Evolutionary conservation across 92 coral and sea anemone genomes (phyloP).

Genomic region (Blastomussa wellsi): DNA sequence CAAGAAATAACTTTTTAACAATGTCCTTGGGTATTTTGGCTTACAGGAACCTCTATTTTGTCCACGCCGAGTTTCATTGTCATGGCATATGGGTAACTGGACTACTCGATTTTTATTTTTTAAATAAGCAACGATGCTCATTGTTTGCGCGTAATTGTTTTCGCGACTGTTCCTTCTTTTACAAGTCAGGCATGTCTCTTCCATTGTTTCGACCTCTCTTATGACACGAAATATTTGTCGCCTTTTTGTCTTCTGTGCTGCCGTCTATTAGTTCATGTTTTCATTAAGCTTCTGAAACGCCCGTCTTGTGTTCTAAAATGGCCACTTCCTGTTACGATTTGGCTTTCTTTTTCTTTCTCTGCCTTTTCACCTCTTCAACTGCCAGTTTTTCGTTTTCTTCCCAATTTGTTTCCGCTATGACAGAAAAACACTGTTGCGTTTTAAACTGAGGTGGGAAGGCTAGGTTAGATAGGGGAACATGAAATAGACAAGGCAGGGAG

Average conservation of each 20-base stretch:
- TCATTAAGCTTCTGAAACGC: not conserved
- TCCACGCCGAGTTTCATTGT: no score
- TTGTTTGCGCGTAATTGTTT: no score
- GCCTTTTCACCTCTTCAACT: conserved; percentile 33
- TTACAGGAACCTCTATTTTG: no score
- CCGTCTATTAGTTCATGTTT: not conserved
- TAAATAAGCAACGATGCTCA: no score
- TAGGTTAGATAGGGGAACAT: not conserved
- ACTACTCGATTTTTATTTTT: no score
- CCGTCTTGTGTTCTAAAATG: not conserved
- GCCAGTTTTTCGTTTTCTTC: conserved; percentile 38
- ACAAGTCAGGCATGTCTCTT: no score
- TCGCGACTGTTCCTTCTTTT: no score
- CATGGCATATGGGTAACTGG: no score
- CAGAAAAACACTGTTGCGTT: not conserved
- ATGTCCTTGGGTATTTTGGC: no score
- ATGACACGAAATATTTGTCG: not conserved
- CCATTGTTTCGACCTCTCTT: no score
- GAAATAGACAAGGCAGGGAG: not conserved
- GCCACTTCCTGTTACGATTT: not conserved
- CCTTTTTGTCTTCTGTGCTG: not conserved
- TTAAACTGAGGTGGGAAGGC: no score
- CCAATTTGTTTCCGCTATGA: not conserved
- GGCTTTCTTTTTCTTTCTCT: conserved; percentile 25
- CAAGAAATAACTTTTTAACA: no score